A percentile compares a stretch with the other conserved stretches of the same genome.
These are phyloP conservation scores for Tetheella fluctuosa DNA, from an alignment of 2,888 invertebrate species.

Conservation along the genomic window DNA sequence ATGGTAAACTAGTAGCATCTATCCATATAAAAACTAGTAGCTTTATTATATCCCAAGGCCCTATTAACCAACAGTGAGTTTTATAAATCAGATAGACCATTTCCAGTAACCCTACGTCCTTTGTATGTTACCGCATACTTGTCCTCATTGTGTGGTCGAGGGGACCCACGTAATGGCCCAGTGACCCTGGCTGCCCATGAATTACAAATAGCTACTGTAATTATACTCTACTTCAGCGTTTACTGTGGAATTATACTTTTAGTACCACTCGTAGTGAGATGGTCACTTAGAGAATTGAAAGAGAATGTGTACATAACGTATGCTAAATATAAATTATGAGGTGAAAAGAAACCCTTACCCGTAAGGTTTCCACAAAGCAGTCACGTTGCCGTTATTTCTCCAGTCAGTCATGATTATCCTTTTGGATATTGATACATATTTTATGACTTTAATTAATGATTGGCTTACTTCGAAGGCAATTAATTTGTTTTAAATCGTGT, in stretches of 20 bases:
- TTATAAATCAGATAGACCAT: slow-evolving; percentile 4
- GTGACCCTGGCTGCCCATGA: slow-evolving; percentile 57
- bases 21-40: too few species aligned
- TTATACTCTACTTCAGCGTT: slow-evolving; percentile 49
- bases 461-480: too few species aligned
- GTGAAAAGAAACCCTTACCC: neutral
- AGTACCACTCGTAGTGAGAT: slow-evolving; percentile 25
- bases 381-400: too few species aligned
- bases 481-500: too few species aligned
- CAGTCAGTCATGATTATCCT: too few species aligned
- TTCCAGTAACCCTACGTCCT: slow-evolving; percentile 35
- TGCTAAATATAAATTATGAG: neutral
- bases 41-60: too few species aligned
- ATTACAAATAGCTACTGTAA: slow-evolving; percentile 63
- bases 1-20: too few species aligned
- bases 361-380: too few species aligned
- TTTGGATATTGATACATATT: too few species aligned
- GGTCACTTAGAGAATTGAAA: neutral
- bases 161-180: slow-evolving; percentile 54
- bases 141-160: slow-evolving; percentile 56
- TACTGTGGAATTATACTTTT: slow-evolving; percentile 56
- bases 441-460: too few species aligned
- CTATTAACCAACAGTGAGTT: too few species aligned
- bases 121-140: slow-evolving; percentile 48
- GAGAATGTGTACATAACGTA: neutral